Conservation (phyloP, 2,797 vertebrate species). For the Rhinichthys osculus region DNA sequence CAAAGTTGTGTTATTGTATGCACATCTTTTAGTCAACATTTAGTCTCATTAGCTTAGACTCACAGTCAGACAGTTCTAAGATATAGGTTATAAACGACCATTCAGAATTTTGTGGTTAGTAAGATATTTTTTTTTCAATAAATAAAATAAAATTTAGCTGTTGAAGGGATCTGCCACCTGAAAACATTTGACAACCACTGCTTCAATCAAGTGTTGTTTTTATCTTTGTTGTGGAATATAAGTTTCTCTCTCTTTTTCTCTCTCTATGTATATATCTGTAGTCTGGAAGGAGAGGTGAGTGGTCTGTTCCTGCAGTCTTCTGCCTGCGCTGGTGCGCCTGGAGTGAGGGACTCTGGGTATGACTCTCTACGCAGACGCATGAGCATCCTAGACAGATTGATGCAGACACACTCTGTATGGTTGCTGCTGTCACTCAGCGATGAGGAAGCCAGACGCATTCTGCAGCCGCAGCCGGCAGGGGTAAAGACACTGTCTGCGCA, state of each 20-base stretch:
- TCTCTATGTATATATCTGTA: constrained; percentile 53
- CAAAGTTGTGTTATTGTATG: too few species aligned
- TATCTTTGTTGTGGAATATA: not conserved
- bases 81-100: too few species aligned
- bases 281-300: constrained; percentile 83
- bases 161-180: not conserved
- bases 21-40: too few species aligned
- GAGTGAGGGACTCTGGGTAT: constrained; percentile 89
- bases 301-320: constrained; percentile 78
- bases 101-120: too few species aligned
- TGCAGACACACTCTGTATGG: constrained; percentile 91
- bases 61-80: too few species aligned
- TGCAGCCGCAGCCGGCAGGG: constrained; percentile 85
- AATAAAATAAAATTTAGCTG: too few species aligned
- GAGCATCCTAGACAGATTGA: constrained; percentile 89
- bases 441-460: constrained; percentile 78
- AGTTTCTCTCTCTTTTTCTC: not conserved
- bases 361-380: constrained; percentile 88
- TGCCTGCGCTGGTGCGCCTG: constrained; percentile 68
- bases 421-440: constrained; percentile 87
- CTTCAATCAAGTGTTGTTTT: not conserved
- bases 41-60: too few species aligned
- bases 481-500: constrained; percentile 74
- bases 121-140: too few species aligned
- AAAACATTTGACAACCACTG: not conserved